A percentile compares a stretch with the other conserved stretches of the same genome.
Evolutionary conservation across 2,797 vertebrate genomes (phyloP).

Genomic region (Pogoniulus pusillus): DNA sequence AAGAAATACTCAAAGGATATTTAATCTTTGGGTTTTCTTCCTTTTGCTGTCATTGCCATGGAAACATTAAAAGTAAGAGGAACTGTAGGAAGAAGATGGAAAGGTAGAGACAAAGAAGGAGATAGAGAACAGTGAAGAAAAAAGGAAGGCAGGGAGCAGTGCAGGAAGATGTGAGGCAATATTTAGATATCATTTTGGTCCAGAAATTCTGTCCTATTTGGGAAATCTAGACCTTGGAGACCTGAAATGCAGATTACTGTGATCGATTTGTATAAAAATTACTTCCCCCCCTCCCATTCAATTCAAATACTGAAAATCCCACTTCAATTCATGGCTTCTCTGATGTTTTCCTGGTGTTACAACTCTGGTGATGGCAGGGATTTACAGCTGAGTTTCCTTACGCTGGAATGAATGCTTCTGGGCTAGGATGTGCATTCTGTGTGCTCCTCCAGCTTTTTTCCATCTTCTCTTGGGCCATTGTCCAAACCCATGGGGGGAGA

Average conservation of each 20-base stretch:
- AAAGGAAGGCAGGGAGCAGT: neutral
- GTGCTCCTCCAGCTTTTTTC: neutral
- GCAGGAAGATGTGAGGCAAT: neutral
- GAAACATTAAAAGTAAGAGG: slow-evolving; percentile 49
- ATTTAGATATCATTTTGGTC: neutral
- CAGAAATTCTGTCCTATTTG: neutral
- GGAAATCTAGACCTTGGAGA: neutral
- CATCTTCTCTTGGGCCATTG: neutral
- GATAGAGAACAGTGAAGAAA: neutral
- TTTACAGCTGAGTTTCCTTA: neutral
- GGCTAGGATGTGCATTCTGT: neutral
- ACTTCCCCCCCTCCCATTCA: neutral
- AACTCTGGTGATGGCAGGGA: neutral
- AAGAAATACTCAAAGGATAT: slow-evolving; percentile 13
- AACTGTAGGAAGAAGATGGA: slow-evolving; percentile 37
- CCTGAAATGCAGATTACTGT: neutral
- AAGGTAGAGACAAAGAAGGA: slow-evolving; percentile 23
- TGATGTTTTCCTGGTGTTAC: neutral
- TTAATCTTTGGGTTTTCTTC: neutral
- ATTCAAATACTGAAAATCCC: neutral
- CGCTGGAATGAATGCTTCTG: neutral
- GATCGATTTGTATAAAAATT: neutral
- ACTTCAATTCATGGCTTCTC: neutral
- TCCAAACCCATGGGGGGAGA: neutral
- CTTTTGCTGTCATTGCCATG: slow-evolving; percentile 55